Percentiles rank a stretch among this genome's conserved stretches.
Conservation (phyloP, 2,797 vertebrate species). For the Cyprinodon diabolis region DNA sequence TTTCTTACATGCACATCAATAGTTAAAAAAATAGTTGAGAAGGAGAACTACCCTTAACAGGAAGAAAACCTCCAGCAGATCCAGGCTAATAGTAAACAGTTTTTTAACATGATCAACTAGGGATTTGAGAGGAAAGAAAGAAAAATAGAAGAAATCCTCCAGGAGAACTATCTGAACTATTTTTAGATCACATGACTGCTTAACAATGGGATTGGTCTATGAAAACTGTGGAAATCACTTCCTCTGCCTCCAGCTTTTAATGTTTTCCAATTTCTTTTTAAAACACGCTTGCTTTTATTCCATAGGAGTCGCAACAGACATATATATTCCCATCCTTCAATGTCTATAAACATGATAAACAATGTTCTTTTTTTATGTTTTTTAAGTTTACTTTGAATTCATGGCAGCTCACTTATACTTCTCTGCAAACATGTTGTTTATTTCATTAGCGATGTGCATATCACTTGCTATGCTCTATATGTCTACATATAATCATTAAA, state of each 20-base stretch:
- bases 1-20: no score
- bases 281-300: background rate
- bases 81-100: no score
- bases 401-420: slow-evolving; percentile 25
- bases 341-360: background rate
- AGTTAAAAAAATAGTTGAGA: no score
- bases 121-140: no score
- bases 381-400: slow-evolving; percentile 38
- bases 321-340: background rate
- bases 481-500: slow-evolving; percentile 45
- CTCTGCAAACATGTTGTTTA: slow-evolving; percentile 21
- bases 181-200: no score
- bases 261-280: background rate
- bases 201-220: no score
- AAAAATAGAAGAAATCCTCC: no score
- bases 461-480: slow-evolving; percentile 36
- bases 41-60: no score
- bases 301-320: background rate
- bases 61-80: no score
- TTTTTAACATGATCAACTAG: no score
- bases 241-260: background rate
- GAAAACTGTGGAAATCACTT: background rate
- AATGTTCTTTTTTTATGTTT: slow-evolving; percentile 10
- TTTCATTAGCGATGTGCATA: slow-evolving; percentile 22
- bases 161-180: no score